Evolutionary conservation across 2,113 vertebrate genomes (phyloP).

Genomic region (Planiliza haematocheilus): DNA sequence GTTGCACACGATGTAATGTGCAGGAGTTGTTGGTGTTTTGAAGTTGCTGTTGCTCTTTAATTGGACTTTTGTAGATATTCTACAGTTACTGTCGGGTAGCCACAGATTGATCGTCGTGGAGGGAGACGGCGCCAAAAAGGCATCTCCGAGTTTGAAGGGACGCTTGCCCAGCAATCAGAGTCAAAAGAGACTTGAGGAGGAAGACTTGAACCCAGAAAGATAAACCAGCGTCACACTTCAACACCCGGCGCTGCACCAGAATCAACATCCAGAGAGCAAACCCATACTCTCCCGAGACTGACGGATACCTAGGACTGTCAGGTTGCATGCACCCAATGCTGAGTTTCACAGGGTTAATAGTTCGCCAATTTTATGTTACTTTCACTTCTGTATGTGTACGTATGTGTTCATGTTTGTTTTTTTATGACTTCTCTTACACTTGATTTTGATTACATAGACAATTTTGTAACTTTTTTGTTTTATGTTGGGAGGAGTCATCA

Average conservation of each 20-base stretch:
- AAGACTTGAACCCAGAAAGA: no score
- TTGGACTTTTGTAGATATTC: constrained; percentile 83
- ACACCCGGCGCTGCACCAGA: no score
- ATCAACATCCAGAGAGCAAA: no score
- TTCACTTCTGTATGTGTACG: constrained; percentile 82
- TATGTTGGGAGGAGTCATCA: constrained; percentile 82
- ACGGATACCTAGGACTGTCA: constrained; percentile 43
- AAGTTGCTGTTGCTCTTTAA: constrained; percentile 81
- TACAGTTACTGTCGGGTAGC: constrained; percentile 82
- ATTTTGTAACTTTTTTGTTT: constrained; percentile 86
- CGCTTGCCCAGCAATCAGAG: no score
- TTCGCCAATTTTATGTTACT: constrained; percentile 85
- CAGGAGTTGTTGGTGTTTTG: constrained; percentile 80
- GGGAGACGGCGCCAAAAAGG: no score
- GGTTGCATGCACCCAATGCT: constrained; percentile 83
- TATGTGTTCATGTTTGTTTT: constrained; percentile 84
- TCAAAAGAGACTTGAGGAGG: no score
- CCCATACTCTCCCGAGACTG: no score
- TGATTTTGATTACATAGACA: constrained; percentile 85
- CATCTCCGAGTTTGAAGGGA: no score
- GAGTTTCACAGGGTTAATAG: constrained; percentile 83
- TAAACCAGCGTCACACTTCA: no score
- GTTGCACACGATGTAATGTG: constrained; percentile 79
- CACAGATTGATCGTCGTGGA: no score
- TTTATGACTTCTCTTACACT: constrained; percentile 84